Base-by-base conservation (phyloP, 2,797 vertebrate species). In the Dicrostonyx torquatus region DNA sequence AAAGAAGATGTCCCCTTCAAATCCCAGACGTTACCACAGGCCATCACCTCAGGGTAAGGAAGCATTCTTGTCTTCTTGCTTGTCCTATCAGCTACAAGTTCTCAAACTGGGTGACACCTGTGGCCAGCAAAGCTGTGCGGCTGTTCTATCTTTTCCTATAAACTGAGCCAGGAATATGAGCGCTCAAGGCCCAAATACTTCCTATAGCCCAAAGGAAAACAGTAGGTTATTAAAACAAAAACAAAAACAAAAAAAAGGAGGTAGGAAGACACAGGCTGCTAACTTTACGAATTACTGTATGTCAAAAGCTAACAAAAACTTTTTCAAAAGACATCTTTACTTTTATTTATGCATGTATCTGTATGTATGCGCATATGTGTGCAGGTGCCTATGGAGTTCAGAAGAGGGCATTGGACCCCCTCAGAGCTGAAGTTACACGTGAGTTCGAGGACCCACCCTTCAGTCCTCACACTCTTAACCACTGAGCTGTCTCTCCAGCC, bases 21-120 rank as follows among this genome's bases (percentile, higher is more conserved):
- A 0, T 3, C 96, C 97, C 95, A 83, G 89, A 92, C 95, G 68
- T 95, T 93, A 95, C 97, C 97, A 93, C 94, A 98, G 97, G 96
- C 97, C 97, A 97, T 97, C 96, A 97, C 93, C 55, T 92, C 91
- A 98, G 97, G 97, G 14, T 3, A 96, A 97, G 91, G 88, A 97
- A 97, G 85, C 58, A 40, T 73, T 96, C 62, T 77, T 98, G 97
- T 94, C 96, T 73, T 97, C 64, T 76, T 97, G 97, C 97, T 97
- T 98, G 96, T 94, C 96, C 97, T 96, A 92, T 97, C 96, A 97
- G 95, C 97, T 97, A 94, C 68, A 96, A 93, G 17, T 91, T 96
- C 96, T 95, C 90, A 88, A 89, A 78, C 0, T 37, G 37, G 24
- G 45, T 77, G 37, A 82, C 94, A 84, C 96, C 70, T 70, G 68